Conservation (phyloP, 2,113 vertebrate genomes). For the Prunella fulvescens region DNA sequence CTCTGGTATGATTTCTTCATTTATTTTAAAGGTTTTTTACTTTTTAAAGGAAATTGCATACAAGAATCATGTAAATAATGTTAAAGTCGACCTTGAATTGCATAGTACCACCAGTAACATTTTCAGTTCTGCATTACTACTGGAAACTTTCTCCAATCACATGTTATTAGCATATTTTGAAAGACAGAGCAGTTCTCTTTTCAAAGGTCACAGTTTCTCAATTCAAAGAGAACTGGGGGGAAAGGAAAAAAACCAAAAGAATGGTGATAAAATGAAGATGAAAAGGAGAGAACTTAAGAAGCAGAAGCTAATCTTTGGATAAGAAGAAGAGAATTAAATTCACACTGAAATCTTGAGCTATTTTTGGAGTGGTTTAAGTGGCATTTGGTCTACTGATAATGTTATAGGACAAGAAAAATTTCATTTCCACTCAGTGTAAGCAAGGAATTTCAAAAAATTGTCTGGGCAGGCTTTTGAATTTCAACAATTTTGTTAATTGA, state of each 20-base stretch:
- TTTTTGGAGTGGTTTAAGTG: not conserved
- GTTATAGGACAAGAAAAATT: not conserved
- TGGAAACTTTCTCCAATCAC: not conserved
- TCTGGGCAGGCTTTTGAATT: not conserved
- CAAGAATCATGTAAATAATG: not conserved
- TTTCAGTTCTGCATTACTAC: not conserved
- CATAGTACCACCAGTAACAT: not conserved
- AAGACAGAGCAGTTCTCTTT: not conserved
- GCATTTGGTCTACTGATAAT: not conserved
- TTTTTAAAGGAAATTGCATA: not conserved
- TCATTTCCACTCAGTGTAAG: not conserved
- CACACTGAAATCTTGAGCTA: not conserved
- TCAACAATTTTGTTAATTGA: not conserved
- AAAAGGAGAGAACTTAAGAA: not conserved
- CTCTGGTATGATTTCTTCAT: not conserved
- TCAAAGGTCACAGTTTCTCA: not conserved
- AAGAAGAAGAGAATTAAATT: not conserved
- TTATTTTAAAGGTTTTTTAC: not conserved
- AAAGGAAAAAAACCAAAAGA: not conserved
- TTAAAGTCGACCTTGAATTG: not conserved
- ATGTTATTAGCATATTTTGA: not conserved
- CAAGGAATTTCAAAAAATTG: not conserved
- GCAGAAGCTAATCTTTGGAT: not conserved
- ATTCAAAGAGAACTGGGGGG: not conserved
- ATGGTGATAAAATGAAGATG: not conserved